A percentile compares a stretch with the other conserved stretches of the same genome.
phyloP scores from a whole-genome alignment of 2,888 invertebrate species.

The Luperina testacea region DNA sequence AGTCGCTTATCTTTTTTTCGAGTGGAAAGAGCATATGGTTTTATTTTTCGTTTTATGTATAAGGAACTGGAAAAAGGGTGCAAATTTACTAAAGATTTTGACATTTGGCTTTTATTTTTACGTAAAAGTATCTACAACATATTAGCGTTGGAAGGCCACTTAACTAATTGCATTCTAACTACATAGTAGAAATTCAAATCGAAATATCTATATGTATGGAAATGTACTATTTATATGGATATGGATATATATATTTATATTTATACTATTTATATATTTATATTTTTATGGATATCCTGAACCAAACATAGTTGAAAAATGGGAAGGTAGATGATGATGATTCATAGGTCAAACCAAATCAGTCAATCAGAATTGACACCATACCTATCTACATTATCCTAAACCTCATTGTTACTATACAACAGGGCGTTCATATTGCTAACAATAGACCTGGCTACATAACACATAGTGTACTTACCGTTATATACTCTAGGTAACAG shows the following conservation, averaged over 20 bases:
- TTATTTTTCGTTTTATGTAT: background rate
- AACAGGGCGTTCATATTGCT: slow-evolving; percentile 15
- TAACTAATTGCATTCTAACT: background rate
- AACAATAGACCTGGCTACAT: slow-evolving; percentile 49
- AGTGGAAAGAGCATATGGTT: background rate
- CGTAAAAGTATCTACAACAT: background rate
- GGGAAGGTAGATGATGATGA: background rate
- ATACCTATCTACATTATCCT: background rate
- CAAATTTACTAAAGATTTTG: background rate
- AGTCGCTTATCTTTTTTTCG: background rate
- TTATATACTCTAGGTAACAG: slow-evolving; percentile 30
- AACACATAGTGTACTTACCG: slow-evolving; percentile 26
- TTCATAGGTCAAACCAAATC: slow-evolving; percentile 6
- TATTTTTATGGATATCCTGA: too few relatives aligned
- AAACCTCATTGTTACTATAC: slow-evolving; percentile 20
- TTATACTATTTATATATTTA: too few relatives aligned
- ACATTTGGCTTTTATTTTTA: background rate
- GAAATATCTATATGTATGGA: background rate
- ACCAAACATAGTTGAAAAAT: background rate
- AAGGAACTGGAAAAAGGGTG: background rate
- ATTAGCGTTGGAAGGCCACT: background rate
- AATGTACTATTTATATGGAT: background rate
- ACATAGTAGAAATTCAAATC: background rate
- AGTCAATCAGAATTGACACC: slow-evolving; percentile 6
- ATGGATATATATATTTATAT: too few relatives aligned